A percentile compares a stretch with the other conserved stretches of the same genome.
These are phyloP conservation scores for Diorhabda elongata DNA, from an alignment of 1,140 invertebrate species.

Conservation along the genomic window DNA sequence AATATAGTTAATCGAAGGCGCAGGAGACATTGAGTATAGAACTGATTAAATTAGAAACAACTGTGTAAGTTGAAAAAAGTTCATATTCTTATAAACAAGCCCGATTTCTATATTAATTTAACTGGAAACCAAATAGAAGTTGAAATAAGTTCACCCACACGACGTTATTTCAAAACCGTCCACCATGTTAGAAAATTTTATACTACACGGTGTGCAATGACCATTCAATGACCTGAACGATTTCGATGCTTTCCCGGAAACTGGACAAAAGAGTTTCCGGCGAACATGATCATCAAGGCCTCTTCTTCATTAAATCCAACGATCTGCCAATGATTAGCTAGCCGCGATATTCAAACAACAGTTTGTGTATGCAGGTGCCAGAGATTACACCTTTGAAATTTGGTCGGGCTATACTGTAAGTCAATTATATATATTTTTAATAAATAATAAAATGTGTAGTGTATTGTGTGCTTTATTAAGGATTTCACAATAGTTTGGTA, in stretches of 20 bases:
- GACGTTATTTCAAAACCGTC: too few species aligned
- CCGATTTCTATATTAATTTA: too few species aligned
- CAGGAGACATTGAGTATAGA: too few species aligned
- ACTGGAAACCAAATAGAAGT: too few species aligned
- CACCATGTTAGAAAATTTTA: too few species aligned
- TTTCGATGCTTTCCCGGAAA: slow-evolving; percentile 36
- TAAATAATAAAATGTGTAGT: neutral
- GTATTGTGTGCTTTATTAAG: neutral
- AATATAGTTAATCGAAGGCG: too few species aligned
- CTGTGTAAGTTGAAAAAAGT: too few species aligned
- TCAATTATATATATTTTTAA: neutral
- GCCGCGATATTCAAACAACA: neutral
- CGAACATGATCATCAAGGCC: slow-evolving; percentile 27
- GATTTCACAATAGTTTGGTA: too few species aligned
- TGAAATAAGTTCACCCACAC: too few species aligned
- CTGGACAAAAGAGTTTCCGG: slow-evolving; percentile 39
- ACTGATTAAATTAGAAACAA: too few species aligned
- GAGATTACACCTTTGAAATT: neutral
- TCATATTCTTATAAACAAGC: too few species aligned
- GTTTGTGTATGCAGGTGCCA: neutral
- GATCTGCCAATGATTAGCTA: neutral
- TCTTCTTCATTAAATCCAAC: slow-evolving; percentile 7
- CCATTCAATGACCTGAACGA: slow-evolving; percentile 35
- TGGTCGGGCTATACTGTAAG: neutral
- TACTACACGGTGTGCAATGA: neutral